phyloP scores from a whole-genome alignment of 2,113 vertebrate genomes.

The Eubucco bourcierii region DNA sequence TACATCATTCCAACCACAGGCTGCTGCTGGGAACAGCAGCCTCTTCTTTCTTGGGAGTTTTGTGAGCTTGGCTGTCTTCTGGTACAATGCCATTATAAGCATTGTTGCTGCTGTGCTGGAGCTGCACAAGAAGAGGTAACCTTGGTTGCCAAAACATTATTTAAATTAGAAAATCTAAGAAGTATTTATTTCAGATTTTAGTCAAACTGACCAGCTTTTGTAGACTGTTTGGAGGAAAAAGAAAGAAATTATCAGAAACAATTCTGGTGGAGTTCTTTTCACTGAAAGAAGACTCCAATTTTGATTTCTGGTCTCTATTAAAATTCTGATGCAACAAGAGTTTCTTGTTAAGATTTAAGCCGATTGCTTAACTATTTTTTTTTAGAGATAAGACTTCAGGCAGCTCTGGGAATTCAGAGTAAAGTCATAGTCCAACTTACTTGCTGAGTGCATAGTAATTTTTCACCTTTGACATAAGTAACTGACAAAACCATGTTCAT shows the following conservation, averaged over 20 bases:
- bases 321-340: not conserved
- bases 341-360: too few relatives aligned
- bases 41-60: constrained; percentile 19
- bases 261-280: not conserved
- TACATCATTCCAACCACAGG: not conserved
- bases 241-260: not conserved
- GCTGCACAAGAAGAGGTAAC: not conserved
- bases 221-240: not conserved
- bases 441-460: not conserved
- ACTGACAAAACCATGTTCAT: not conserved
- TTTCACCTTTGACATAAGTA: not conserved
- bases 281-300: not conserved
- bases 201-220: not conserved
- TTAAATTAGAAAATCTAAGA: not conserved
- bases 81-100: constrained; percentile 27
- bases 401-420: not conserved
- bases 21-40: not conserved
- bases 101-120: constrained; percentile 10
- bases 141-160: not conserved
- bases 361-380: not conserved
- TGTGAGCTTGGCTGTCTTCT: constrained; percentile 16
- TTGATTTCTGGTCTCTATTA: not conserved
- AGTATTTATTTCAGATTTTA: not conserved
- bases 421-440: not conserved
- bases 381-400: not conserved